Evolutionary conservation across 2,888 invertebrate genomes (phyloP).

Genomic region (Omphaloscelis lunosa): DNA sequence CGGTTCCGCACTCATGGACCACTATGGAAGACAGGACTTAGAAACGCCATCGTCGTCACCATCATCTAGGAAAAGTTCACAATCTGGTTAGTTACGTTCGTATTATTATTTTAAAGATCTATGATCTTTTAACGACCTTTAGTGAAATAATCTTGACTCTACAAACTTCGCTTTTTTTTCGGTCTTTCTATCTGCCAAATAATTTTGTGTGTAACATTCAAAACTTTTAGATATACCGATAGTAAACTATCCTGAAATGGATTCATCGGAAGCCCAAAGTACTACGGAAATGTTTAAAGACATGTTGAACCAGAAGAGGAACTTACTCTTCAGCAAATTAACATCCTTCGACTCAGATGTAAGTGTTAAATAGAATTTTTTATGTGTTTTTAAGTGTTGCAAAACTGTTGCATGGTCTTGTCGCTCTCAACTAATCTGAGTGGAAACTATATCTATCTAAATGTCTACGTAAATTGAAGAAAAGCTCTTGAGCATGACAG

Average conservation of each 20-base stretch:
- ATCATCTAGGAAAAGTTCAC: slow-evolving; percentile 93
- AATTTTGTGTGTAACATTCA: slow-evolving; percentile 16
- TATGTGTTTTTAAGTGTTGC: slow-evolving; percentile 65
- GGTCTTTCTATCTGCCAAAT: background rate
- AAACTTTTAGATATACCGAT: slow-evolving; percentile 88
- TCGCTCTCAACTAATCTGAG: slow-evolving; percentile 47
- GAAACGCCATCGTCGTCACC: slow-evolving; percentile 85
- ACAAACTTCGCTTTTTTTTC: background rate
- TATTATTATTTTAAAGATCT: background rate
- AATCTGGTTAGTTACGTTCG: slow-evolving; percentile 87
- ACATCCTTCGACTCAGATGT: slow-evolving; percentile 98
- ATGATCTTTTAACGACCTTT: background rate
- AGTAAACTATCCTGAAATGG: slow-evolving; percentile 91
- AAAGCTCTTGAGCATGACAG: slow-evolving; percentile 69
- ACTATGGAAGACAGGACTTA: slow-evolving; percentile 77
- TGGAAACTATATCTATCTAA: slow-evolving; percentile 42
- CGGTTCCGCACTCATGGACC: slow-evolving; percentile 81
- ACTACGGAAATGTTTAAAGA: slow-evolving; percentile 98
- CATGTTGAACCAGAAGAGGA: slow-evolving; percentile 97
- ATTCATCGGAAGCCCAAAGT: slow-evolving; percentile 93
- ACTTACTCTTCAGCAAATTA: slow-evolving; percentile 95
- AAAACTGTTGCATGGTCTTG: slow-evolving; percentile 78
- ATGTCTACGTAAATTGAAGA: slow-evolving; percentile 44
- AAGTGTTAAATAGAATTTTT: slow-evolving; percentile 83
- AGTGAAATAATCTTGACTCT: background rate